Evolutionary conservation across 2,888 invertebrate species (phyloP).

Genomic region (Empis stercorea): DNA sequence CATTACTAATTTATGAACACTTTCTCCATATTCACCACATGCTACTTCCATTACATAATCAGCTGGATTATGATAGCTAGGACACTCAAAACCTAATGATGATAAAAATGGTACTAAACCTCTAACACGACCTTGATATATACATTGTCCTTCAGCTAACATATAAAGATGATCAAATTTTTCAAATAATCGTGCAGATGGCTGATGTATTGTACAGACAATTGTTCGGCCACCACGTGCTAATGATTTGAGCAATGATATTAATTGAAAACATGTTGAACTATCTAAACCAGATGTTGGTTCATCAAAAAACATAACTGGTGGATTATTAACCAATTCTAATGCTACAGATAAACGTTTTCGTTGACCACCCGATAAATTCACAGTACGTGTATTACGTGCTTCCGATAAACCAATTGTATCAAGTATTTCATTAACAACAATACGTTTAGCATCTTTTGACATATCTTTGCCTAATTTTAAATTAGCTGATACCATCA

Average conservation of each 20-base stretch:
- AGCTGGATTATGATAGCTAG: constrained; percentile 92
- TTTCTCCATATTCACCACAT: constrained; percentile 87
- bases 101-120: constrained; percentile 80
- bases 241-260: constrained; percentile 74
- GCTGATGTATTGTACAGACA: constrained; percentile 94
- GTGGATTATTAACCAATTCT: constrained; percentile 90
- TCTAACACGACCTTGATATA: constrained; percentile 75
- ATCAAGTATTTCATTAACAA: constrained; percentile 75
- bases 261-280: constrained; percentile 86
- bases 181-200: constrained; percentile 87
- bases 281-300: constrained; percentile 89
- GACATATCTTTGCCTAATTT: constrained; percentile 74
- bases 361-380: constrained; percentile 81
- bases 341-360: constrained; percentile 83
- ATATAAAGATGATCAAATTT: constrained; percentile 91
- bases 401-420: constrained; percentile 71
- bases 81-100: constrained; percentile 75
- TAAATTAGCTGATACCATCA: constrained; percentile 86
- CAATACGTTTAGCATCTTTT: constrained; percentile 57
- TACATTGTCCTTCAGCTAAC: constrained; percentile 83
- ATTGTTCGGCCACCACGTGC: constrained; percentile 82
- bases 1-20: constrained; percentile 69
- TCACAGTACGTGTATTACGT: constrained; percentile 62
- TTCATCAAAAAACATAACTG: constrained; percentile 96
- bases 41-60: constrained; percentile 97